Percentiles rank a stretch among this genome's conserved stretches.
Evolutionary conservation across 2,113 vertebrate species (phyloP).

Genomic region (Carassius carassius): DNA sequence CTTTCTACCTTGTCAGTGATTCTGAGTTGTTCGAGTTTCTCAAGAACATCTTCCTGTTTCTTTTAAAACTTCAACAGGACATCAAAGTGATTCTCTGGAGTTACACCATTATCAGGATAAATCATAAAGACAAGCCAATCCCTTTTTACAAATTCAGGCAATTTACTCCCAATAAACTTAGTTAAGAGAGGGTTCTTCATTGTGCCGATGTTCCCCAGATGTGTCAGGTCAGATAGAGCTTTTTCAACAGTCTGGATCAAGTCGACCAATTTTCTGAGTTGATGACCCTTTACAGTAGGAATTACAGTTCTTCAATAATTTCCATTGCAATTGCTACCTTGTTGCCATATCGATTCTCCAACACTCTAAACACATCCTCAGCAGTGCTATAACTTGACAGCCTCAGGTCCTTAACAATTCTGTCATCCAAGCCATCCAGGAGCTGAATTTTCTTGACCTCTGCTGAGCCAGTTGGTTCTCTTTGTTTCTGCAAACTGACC

Average conservation of each 20-base stretch:
- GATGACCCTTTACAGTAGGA: no score
- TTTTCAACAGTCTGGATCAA: slow-evolving; percentile 31
- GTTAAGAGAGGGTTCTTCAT: not conserved
- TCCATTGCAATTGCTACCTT: not conserved
- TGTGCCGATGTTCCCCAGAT: not conserved
- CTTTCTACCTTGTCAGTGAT: slow-evolving; percentile 15
- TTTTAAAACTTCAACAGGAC: slow-evolving; percentile 15
- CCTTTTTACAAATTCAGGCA: not conserved
- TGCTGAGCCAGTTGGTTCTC: not conserved
- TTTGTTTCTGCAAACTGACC: slow-evolving; percentile 21
- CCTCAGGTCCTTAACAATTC: not conserved
- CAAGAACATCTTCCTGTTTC: slow-evolving; percentile 30
- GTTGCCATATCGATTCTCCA: not conserved
- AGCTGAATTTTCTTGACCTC: not conserved
- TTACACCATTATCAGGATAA: slow-evolving; percentile 22
- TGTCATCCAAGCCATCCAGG: not conserved
- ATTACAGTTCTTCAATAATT: no score
- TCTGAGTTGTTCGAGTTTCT: slow-evolving; percentile 32
- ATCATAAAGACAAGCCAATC: slow-evolving; percentile 51
- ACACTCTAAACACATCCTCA: slow-evolving; percentile 39
- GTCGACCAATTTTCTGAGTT: no score
- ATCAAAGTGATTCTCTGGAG: slow-evolving; percentile 42
- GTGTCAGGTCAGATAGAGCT: not conserved
- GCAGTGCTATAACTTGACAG: slow-evolving; percentile 38
- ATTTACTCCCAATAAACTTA: not conserved